Percentiles rank a stretch among this genome's conserved stretches.
Conservation (phyloP, 2,797 vertebrate species). For the Melanotaenia parkinsoni region DNA sequence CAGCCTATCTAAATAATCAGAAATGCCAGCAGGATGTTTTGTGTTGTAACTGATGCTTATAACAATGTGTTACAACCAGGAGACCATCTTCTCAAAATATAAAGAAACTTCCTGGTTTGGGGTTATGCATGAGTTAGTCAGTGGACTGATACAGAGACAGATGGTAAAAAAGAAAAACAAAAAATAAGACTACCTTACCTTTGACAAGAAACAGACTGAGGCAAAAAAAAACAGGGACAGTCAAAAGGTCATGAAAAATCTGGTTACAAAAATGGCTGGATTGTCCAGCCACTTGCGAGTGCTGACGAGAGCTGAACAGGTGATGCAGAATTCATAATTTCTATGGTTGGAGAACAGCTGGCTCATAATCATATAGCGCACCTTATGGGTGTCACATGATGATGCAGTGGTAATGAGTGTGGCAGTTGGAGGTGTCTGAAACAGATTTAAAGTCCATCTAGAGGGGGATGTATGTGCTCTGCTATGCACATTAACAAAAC, state of each 20-base stretch:
- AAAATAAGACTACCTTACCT: not conserved
- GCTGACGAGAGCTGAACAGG: not conserved
- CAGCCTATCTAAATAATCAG: not conserved
- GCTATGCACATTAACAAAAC: not conserved
- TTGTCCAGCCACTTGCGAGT: not conserved
- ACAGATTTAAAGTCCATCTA: not conserved
- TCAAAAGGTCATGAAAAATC: not conserved
- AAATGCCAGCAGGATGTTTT: not conserved
- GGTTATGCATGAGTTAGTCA: not conserved
- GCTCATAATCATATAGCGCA: not conserved
- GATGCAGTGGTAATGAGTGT: not conserved
- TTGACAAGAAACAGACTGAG: not conserved
- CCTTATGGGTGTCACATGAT: slow-evolving; percentile 2
- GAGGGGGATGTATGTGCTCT: not conserved
- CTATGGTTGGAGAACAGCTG: not conserved
- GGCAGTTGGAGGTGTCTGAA: not conserved
- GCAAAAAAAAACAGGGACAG: not conserved
- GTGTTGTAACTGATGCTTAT: too few species aligned
- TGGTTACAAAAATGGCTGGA: not conserved
- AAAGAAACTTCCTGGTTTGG: not conserved
- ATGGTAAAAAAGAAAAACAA: not conserved
- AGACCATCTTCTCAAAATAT: not conserved
- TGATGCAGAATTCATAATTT: not conserved
- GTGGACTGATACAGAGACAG: not conserved
- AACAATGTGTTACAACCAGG: not conserved